Conservation (phyloP, 2,113 vertebrate species). For the Marmota flaviventris region DNA sequence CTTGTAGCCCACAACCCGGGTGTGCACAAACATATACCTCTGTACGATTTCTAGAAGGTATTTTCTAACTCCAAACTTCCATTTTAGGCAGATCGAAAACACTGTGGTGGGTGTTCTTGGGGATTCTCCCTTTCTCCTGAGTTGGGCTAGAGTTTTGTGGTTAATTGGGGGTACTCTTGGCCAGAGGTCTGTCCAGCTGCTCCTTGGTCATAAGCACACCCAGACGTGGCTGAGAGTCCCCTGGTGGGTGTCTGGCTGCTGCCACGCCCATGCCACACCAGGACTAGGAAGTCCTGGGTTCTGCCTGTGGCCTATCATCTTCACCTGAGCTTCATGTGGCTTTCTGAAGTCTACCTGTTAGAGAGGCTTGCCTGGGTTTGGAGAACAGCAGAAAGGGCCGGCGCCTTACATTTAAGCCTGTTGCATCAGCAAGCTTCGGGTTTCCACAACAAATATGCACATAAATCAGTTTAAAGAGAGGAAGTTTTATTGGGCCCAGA, state of each 20-base stretch:
- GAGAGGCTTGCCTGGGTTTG: neutral
- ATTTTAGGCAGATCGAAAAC: accelerated
- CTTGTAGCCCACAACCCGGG: neutral
- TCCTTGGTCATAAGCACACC: accelerated
- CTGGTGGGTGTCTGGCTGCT: neutral
- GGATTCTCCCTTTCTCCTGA: neutral
- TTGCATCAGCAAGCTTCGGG: neutral
- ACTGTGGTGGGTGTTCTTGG: neutral
- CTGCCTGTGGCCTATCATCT: accelerated
- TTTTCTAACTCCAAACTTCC: neutral
- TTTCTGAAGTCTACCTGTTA: neutral
- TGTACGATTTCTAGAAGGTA: neutral
- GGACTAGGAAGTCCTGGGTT: accelerated
- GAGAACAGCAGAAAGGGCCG: neutral
- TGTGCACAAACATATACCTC: accelerated
- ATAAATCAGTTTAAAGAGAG: neutral
- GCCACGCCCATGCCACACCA: accelerated
- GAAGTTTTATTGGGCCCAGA: neutral
- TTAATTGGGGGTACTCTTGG: neutral
- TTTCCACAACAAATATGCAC: neutral
- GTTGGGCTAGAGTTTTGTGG: neutral
- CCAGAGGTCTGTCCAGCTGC: accelerated
- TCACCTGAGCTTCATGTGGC: neutral
- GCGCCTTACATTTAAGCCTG: neutral
- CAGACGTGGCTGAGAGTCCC: neutral